Evolutionary conservation across 1,140 invertebrate genomes (phyloP), one percentile per base, ranked within the genome.

Genomic region (Pseudomyrmex flavicornis): DNA sequence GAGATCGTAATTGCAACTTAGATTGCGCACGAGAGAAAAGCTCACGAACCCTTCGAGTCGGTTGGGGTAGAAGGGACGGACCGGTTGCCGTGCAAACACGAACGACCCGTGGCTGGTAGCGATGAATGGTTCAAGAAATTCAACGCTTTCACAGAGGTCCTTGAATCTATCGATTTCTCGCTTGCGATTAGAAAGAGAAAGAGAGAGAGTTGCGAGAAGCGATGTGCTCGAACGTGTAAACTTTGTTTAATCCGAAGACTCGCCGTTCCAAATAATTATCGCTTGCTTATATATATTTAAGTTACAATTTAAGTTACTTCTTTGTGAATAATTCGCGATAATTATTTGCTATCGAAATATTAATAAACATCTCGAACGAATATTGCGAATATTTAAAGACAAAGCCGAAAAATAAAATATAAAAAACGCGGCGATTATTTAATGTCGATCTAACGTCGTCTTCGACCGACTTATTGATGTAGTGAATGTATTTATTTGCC

Each of bases 1-100:
- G 84, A 91, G 72, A 84, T 87, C 80, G 90, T 89, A 91, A 91
- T 91, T 91, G 89, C 89, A 91, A 91, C 84, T 90, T 90, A 83
- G 86, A 86, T 88, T 88, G 85, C 76, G 83, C 85, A 82, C 82
- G 68, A 70, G 68, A 70, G 74, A 35, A 69, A 54, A 58, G 79
- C 13, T 63, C 58, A 26, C 58, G 9, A 61, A 65, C 52, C 52
- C 35, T 68, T 56, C 50, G 50, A 22, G 62, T 70, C 17, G 10
- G 8, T 13, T 20, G 54, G 17, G n/a, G 70, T 61, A 52, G 63
- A 80, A 80, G 35, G 26, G 17, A 84, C 56, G 46, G 61, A 58
- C 4, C 46, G 26, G 50, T n/a, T 20, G 15, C 12, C 61, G 58
- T 48, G 46, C 58, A 84, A 84, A 82, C 66, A 84, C 58, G 15